Percentiles rank a stretch among this genome's conserved stretches.
Evolutionary conservation across 2,888 invertebrate genomes (phyloP).

Genomic region (Erpobdella octoculata): DNA sequence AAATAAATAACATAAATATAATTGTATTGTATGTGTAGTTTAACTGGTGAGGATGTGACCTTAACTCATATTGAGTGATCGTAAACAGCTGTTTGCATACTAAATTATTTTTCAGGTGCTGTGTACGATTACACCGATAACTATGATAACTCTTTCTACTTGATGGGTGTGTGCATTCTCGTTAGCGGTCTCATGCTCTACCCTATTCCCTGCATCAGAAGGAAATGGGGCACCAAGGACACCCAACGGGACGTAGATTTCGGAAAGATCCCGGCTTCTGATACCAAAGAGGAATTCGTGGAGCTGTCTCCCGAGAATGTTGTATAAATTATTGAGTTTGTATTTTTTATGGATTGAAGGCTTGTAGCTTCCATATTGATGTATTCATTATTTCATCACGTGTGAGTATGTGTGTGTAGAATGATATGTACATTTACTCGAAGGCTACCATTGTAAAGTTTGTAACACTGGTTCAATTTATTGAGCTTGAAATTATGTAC

Average conservation of each 20-base stretch:
- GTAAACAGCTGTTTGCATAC: background rate
- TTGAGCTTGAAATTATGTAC: no score
- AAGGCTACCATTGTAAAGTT: no score
- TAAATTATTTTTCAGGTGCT: slow-evolving; percentile 61
- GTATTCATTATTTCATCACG: no score
- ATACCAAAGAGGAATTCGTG: background rate
- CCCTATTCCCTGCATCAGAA: slow-evolving; percentile 53
- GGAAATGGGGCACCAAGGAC: background rate
- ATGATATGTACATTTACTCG: no score
- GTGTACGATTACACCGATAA: slow-evolving; percentile 69
- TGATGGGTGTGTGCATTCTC: slow-evolving; percentile 77
- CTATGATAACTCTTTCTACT: slow-evolving; percentile 77
- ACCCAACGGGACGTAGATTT: background rate
- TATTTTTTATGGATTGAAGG: no score
- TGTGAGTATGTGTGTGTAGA: no score
- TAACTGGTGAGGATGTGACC: background rate
- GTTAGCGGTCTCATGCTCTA: slow-evolving; percentile 81
- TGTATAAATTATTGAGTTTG: no score
- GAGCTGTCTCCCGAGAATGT: no score
- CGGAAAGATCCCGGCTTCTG: background rate
- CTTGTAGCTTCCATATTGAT: no score
- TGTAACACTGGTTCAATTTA: no score
- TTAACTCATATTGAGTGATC: background rate
- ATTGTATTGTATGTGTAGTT: no score
- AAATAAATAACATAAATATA: no score